phyloP scores from a whole-genome alignment of 2,888 invertebrate genomes.

The Baccha elongata region DNA sequence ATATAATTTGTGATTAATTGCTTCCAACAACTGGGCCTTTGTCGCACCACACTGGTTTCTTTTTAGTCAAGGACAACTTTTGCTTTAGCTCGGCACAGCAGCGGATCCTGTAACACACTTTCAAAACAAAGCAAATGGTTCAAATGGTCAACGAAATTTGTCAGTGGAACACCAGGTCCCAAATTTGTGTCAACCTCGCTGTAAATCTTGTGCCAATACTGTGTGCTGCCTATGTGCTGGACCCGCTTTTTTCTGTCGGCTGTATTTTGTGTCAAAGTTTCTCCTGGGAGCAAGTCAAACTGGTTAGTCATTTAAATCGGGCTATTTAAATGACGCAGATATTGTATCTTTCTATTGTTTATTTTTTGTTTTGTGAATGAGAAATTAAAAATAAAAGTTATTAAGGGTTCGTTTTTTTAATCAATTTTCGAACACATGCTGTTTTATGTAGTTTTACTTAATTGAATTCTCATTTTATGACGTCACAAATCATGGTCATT shows the following conservation, averaged over 20 bases:
- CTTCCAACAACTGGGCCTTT: conserved; percentile 35
- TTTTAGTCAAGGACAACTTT: conserved; percentile 57
- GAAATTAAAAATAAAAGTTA: no score
- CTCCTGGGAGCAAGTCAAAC: conserved; percentile 60
- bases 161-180: conserved; percentile 33
- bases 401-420: background rate
- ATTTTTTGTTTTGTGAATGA: no score
- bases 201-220: conserved; percentile 35
- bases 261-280: conserved; percentile 46
- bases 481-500: conserved; percentile 51
- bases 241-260: background rate
- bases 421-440: background rate
- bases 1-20: conserved; percentile 68
- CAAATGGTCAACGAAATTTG: conserved; percentile 51
- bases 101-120: conserved; percentile 27
- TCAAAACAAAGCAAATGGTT: conserved; percentile 12
- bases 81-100: background rate
- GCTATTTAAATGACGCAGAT: conserved; percentile 6
- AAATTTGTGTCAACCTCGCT: conserved; percentile 58
- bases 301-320: conserved; percentile 50
- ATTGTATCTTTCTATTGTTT: conserved; percentile 42
- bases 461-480: conserved; percentile 31
- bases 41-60: background rate
- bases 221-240: conserved; percentile 11
- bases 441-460: background rate